Conservation (phyloP, 2,888 invertebrate genomes). For the Conus canariensis region DNA sequence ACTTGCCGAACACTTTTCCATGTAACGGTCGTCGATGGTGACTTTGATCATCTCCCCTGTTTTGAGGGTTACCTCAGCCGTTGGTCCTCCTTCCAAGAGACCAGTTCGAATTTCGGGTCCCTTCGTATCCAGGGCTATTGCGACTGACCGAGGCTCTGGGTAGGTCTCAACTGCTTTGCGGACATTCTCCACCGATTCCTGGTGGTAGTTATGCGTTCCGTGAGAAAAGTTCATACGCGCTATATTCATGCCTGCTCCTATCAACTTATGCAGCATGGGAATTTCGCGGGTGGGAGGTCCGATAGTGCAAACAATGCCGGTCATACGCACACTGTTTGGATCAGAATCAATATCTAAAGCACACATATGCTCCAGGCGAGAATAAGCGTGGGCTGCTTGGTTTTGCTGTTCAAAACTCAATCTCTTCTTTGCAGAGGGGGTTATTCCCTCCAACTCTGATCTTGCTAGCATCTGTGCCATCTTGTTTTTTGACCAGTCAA, state of each 20-base stretch:
- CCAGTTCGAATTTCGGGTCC: constrained; percentile 99
- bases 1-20: constrained; percentile 58
- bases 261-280: constrained; percentile 93
- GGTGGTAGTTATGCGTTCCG: constrained; percentile 91
- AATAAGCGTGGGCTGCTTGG: constrained; percentile 78
- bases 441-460: constrained; percentile 30
- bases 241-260: constrained; percentile 97
- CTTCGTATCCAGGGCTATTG: constrained; percentile 98
- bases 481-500: background rate
- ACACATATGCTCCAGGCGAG: constrained; percentile 95
- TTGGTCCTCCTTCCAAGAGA: constrained; percentile 92
- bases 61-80: constrained; percentile 93
- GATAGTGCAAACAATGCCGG: constrained; percentile 98
- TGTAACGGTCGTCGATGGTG: constrained; percentile 88
- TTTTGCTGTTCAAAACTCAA: constrained; percentile 64
- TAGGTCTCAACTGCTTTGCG: constrained; percentile 86
- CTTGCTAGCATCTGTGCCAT: constrained; percentile 55
- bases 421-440: background rate
- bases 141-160: constrained; percentile 87
- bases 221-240: constrained; percentile 97
- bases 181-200: constrained; percentile 92
- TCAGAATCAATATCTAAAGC: constrained; percentile 95
- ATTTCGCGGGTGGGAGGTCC: constrained; percentile 87
- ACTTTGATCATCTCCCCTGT: constrained; percentile 88
- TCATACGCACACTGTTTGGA: constrained; percentile 91